phyloP scores from a whole-genome alignment of 2,888 invertebrate species.

The Lucinisca nassula region DNA sequence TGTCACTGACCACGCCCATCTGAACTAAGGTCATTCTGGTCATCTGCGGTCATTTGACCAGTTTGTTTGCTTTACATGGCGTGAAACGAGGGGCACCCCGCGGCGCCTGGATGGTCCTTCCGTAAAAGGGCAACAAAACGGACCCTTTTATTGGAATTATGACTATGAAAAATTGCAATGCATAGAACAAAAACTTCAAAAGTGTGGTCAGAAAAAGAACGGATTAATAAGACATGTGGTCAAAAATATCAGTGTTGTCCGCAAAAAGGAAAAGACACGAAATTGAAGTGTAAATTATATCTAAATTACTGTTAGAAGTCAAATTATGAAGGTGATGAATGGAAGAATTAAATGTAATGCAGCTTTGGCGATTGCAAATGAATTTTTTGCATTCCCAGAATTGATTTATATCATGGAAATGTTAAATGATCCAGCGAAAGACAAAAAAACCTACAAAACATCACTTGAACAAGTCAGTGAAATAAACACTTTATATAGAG shows the following conservation, averaged over 20 bases:
- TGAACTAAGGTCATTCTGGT: conserved; percentile 42
- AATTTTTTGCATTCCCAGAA: conserved; percentile 29
- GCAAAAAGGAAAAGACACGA: neutral
- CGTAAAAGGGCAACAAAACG: conserved; percentile 11
- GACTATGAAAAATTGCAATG: conserved; percentile 50
- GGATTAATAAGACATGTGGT: conserved; percentile 14
- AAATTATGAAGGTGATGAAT: conserved; percentile 1
- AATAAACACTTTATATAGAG: too few species aligned
- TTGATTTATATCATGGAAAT: too few species aligned
- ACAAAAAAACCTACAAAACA: too few species aligned
- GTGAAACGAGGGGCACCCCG: conserved; percentile 11
- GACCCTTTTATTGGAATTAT: conserved; percentile 34
- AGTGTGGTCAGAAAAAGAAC: conserved; percentile 21
- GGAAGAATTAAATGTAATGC: conserved; percentile 9
- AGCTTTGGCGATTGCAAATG: neutral
- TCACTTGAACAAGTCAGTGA: too few species aligned
- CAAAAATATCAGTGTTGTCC: conserved; percentile 23
- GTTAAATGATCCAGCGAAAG: too few species aligned
- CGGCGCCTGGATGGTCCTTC: neutral
- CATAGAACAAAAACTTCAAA: conserved; percentile 47
- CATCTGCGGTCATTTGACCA: conserved; percentile 31
- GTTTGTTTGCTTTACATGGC: neutral
- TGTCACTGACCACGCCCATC: conserved; percentile 32
- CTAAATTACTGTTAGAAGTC: conserved; percentile 4
- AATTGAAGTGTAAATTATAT: conserved; percentile 10